Evolutionary conservation across 2,113 vertebrate genomes (phyloP), one percentile per base, ranked within the genome.

Genomic region (Apeltes quadracus): DNA sequence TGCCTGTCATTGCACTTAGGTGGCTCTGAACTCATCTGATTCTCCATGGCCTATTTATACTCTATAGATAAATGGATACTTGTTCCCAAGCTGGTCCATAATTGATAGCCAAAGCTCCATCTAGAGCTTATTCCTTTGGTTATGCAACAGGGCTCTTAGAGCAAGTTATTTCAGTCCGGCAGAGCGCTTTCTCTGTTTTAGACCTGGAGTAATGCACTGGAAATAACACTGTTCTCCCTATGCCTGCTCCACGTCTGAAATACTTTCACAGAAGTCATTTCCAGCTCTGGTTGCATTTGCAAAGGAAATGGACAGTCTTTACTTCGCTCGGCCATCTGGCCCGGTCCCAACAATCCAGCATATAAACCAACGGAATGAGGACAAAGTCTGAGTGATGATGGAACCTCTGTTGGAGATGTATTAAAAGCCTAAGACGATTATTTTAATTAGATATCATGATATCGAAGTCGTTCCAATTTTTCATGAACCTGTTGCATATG

Each of bases 141-240:
- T 83, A 84, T 72, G 79, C 82, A 85, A 76, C 77, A 12, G 56
- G 56, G 77, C 89, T 88, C 81, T 88, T 71, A 80, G 75, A 41
- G 76, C 68, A 63, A 73, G 56, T 64, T 86, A 68, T 80, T 85
- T 62, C 56, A 71, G 50, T 75, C 77, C 65, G 69, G 55, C 14
- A 23, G 46, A 67, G 59, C 22, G 25, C 41, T 22, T 11, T 72
- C 55, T 81, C 55, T 81, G 79, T 83, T 84, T 89, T 73, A 69
- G 78, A 73, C 78, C 58, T 32, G 65, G 43, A 83, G 76, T 63
- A 67, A 84, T 75, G 81, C 82, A 69, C 51, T 59, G 69, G 83
- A 87, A 81, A 73, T 57, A 81, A 84, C 69, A 18, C 22, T 10
- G 59, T 65, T 39, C 72, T 48, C 46, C 63, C 3, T 53, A 5